Evolutionary conservation across 2,797 vertebrate species (phyloP), one percentile per base, ranked within the genome.

Genomic region (Bufotes viridis): DNA sequence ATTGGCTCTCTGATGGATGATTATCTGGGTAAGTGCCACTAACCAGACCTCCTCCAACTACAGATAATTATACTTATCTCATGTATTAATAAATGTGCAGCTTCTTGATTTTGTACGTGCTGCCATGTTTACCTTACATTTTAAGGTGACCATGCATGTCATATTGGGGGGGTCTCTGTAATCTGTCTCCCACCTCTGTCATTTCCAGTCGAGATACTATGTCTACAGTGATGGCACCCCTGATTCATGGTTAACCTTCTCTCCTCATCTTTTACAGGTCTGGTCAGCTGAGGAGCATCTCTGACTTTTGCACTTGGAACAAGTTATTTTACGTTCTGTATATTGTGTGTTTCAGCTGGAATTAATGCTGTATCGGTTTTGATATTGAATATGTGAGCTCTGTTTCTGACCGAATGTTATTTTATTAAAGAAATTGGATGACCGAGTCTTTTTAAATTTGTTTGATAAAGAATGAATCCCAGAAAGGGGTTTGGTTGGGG

Each of bases 1-100:
- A 99, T 99, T n/a, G 97, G 97, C 72, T 99, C 97, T 60, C 94
- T 99, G 70, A 98, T 99, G 97, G 97, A 99, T 12, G 97, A 99
- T 90, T 99, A 98, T 90, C 92, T 99, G 83, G 97, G 97, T 99
- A 90, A 95, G 96, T 94, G 14, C 58, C 26, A 34, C 55, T 57
- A 49, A 72, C 29, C 7, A 72, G 26, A 34, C 20, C 9, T 42
- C 13, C 3, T 15, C 6, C n/a, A 8, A 4, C 53, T 55, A 12
- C 53, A 55, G 17, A 24, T 24, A 65, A 26, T 7, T 24, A 3
- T 14, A 67, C n/a, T 24, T 1, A 1, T 12, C 10, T 13, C 14
- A 63, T 22, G 14, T 57, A 13, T 57, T 57, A 57, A 13, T 57
- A 57, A 13, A 13, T 57, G 0, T 57, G 9, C 42, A 42, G 42